phyloP scores from a whole-genome alignment of 2,888 invertebrate genomes.

The Leptopilina syphax region DNA sequence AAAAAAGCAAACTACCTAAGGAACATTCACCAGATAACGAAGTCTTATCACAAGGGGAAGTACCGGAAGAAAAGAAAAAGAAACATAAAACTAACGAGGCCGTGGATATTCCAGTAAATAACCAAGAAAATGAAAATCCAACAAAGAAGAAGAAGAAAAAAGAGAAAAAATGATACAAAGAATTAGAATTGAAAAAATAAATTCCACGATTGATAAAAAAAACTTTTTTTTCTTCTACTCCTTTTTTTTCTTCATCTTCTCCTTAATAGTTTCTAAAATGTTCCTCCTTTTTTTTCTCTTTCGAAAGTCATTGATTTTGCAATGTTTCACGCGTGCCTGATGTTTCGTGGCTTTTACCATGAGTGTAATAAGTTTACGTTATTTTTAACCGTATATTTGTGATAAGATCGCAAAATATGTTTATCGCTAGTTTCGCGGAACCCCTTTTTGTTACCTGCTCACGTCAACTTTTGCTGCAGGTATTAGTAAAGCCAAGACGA shows the following conservation, averaged over 20 bases:
- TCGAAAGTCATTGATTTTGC: constrained; percentile 21
- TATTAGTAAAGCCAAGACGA: constrained; percentile 5
- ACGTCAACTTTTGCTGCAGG: constrained; percentile 39
- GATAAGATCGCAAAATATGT: constrained; percentile 44
- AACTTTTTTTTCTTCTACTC: neutral
- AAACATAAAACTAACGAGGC: constrained; percentile 45
- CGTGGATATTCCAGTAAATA: constrained; percentile 44
- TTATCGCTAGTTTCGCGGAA: constrained; percentile 44
- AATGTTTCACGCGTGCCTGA: constrained; percentile 32
- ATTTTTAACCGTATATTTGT: constrained; percentile 45
- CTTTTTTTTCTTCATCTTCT: neutral
- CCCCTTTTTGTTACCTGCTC: constrained; percentile 38
- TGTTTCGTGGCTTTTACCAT: constrained; percentile 29
- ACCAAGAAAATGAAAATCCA: constrained; percentile 28
- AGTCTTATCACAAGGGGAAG: constrained; percentile 31
- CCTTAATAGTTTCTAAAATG: neutral
- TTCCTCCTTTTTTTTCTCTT: neutral
- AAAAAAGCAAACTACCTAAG: constrained; percentile 32
- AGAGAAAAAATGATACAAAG: neutral
- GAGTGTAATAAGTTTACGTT: constrained; percentile 45
- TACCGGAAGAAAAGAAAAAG: constrained; percentile 58
- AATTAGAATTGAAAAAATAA: constrained; percentile 13
- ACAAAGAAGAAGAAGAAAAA: constrained; percentile 19
- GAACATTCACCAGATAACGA: constrained; percentile 37
- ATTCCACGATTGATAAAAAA: neutral